Evolutionary conservation across 2,797 vertebrate species (phyloP), one percentile per base, ranked within the genome.

Genomic region (Typhlichthys subterraneus): DNA sequence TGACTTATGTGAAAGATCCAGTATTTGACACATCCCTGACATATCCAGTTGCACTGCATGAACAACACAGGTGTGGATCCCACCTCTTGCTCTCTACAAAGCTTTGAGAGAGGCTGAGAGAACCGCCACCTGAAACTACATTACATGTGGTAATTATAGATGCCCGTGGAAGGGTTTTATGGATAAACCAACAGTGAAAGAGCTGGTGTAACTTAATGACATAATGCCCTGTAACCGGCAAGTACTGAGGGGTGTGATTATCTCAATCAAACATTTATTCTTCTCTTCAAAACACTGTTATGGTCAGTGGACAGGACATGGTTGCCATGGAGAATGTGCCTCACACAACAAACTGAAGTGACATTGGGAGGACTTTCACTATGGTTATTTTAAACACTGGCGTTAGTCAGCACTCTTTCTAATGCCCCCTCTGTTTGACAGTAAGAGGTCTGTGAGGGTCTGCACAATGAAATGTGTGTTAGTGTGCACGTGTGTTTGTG

Each of bases 391-490:
- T 60, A 76, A 86, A 86, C 87, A 85, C 81, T 86, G 66, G 67
- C 57, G 83, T 86, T 82, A 83, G 78, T 88, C 85, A 87, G 83
- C 82, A 79, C 65, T 76, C 76, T 75, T 63, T 84, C 72, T 71
- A 76, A 82, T 79, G 78, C 76, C 1, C 61, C 45, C 76, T 79
- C 80, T 80, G 78, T 71, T 31, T 59, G 65, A 89, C 81, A 87
- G 79, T 77, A 70, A 73, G 56, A 69, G 38, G 76, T 65, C 76
- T 90, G 85, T 87, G 69, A 84, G 74, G 4, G 75, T 58, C 60
- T 75, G 33, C 31, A 87, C 85, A 88, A 86, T 82, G 68, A 59
- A 66, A 65, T 57, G 78, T 82, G 82, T 86, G 82, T 88, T 75
- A 54, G 45, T 33, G 33, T 59, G 51, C 70, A 59, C 38, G 14